Conservation (phyloP, 2,888 invertebrate genomes). For the Conchocele bisecta region DNA sequence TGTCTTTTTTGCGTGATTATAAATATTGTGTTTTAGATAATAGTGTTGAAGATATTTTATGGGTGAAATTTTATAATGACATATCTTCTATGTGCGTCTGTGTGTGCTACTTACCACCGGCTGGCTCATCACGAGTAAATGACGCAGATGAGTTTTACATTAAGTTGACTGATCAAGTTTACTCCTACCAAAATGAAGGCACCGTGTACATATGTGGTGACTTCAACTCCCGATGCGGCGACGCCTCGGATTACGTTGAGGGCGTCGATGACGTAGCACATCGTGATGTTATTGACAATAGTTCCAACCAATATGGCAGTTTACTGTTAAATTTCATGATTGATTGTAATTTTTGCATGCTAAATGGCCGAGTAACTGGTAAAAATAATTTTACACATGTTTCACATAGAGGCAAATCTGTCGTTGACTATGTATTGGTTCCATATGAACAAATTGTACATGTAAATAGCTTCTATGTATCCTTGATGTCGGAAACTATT, state of each 20-base stretch:
- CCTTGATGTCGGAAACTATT: conserved; percentile 17
- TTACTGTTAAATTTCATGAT: conserved; percentile 14
- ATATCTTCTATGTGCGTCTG: conserved; percentile 5
- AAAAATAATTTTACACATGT: conserved; percentile 14
- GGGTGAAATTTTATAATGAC: conserved; percentile 4
- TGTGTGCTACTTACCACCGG: conserved; percentile 19
- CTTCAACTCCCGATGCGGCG: conserved; percentile 15
- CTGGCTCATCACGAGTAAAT: conserved; percentile 13
- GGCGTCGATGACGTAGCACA: conserved; percentile 20
- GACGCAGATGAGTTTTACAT: conserved; percentile 23
- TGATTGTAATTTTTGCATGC: conserved; percentile 13
- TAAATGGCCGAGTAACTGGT: conserved; percentile 26
- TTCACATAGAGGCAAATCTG: conserved; percentile 2
- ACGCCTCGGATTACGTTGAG: conserved; percentile 13
- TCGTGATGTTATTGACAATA: conserved; percentile 12
- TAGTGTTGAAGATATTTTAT: conserved; percentile 9
- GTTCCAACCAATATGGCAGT: conserved; percentile 14
- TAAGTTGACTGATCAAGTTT: conserved; percentile 12
- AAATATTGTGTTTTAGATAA: conserved; percentile 11
- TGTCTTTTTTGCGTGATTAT: not conserved
- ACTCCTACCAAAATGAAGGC: conserved; percentile 24
- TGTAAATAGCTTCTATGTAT: conserved; percentile 3
- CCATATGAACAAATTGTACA: conserved; percentile 5
- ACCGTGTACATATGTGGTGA: conserved; percentile 17
- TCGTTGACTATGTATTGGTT: conserved; percentile 1